Evolutionary conservation across 1,140 invertebrate species (phyloP).

Genomic region (Antheraea mylitta): DNA sequence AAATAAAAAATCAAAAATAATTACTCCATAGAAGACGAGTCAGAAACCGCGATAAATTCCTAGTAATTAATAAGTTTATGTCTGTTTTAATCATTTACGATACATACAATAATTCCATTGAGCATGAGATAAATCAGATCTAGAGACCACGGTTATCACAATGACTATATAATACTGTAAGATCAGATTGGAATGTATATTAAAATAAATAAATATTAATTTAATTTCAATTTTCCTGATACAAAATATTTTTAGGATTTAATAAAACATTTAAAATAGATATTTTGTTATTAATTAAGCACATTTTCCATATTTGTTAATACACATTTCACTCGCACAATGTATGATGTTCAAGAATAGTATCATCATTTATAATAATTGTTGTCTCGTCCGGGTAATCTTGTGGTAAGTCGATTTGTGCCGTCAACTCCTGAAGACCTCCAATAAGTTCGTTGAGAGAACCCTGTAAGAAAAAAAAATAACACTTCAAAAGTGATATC

Average conservation of each 20-base stretch:
- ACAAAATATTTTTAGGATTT: too few relatives aligned
- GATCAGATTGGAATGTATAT: too few relatives aligned
- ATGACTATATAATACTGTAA: not conserved
- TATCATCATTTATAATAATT: conserved; percentile 61
- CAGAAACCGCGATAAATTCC: too few relatives aligned
- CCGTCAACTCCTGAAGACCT: conserved; percentile 60
- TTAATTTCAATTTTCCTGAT: too few relatives aligned
- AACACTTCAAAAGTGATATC: too few relatives aligned
- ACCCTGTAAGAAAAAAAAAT: conserved; percentile 28
- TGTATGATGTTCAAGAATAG: conserved; percentile 60
- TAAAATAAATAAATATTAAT: too few relatives aligned
- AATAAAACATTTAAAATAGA: too few relatives aligned
- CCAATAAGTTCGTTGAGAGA: conserved; percentile 57
- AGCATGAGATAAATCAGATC: not conserved
- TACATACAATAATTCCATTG: not conserved
- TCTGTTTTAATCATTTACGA: not conserved
- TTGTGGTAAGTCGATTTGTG: conserved; percentile 60
- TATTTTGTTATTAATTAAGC: not conserved
- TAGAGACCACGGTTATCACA: not conserved
- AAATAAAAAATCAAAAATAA: too few relatives aligned
- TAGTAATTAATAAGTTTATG: too few relatives aligned
- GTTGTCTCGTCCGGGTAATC: conserved; percentile 65
- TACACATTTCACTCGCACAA: conserved; percentile 46
- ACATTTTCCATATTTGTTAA: not conserved
- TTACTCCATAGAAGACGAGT: too few relatives aligned